Evolutionary conservation across 2,797 vertebrate species (phyloP).

Genomic region (Tadarida brasiliensis): DNA sequence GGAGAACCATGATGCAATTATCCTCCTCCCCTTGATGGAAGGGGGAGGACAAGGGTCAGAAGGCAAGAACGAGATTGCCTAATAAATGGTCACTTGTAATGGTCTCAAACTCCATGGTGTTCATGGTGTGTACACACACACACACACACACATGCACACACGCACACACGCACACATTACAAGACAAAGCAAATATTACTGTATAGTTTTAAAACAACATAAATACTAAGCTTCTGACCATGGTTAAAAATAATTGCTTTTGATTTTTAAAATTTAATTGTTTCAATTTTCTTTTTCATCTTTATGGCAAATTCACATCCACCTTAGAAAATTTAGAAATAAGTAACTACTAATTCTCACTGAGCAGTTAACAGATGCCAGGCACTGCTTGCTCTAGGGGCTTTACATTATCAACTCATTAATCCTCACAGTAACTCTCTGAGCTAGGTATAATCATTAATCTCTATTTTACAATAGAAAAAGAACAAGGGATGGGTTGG

Average conservation of each 20-base stretch:
- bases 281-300: conserved; percentile 5
- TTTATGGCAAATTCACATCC: conserved; percentile 26
- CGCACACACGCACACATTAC: not conserved
- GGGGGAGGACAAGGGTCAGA: conserved; percentile 60
- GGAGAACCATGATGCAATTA: conserved; percentile 76
- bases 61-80: conserved; percentile 58
- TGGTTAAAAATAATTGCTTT: conserved; percentile 42
- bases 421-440: not conserved
- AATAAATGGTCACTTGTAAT: conserved; percentile 65
- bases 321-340: not conserved
- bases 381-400: not conserved
- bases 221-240: conserved; percentile 14
- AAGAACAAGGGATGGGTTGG: not conserved
- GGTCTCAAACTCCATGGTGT: not conserved
- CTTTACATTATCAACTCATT: not conserved
- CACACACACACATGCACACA: not conserved
- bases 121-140: not conserved
- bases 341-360: not conserved
- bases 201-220: not conserved
- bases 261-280: not conserved
- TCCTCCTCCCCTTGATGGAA: not conserved
- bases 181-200: conserved; percentile 52
- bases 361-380: not conserved
- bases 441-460: not conserved
- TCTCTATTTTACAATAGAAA: not conserved